Evolutionary conservation across 2,888 invertebrate genomes (phyloP), one percentile per base, ranked within the genome.

Genomic region (Conops quadrifasciatus): DNA sequence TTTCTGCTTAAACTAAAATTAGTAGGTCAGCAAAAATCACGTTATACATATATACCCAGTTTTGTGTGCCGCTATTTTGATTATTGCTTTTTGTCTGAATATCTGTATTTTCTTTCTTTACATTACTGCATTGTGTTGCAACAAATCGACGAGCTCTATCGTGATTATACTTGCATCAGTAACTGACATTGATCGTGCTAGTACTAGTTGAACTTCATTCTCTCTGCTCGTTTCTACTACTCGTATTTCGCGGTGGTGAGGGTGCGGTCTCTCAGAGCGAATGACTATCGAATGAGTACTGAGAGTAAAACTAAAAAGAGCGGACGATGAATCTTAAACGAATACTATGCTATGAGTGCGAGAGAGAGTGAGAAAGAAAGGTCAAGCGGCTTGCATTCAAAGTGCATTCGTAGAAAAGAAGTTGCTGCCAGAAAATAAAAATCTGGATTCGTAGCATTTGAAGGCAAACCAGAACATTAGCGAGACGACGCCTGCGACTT

Each of bases 1-100:
- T 21, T 58, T 2, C 58, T 59, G 59, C 30, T 26, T 24, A 72
- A 67, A 73, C 73, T 43, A 24, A 68, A 72, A 71, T 75, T 73
- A 75, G 74, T 75, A 75, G 75, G 75, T 74, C 75, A 74, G 75
- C 72, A 74, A 72, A 74, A 74, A 71, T 75, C 49, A 53, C 53
- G n/a, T 9, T 21, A 53, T 9, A 53, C 21, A 21, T 53, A 53
- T 49, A 11, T 49, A 49, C n/a, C 15, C 16, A 49, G 4, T 49
- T n/a, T n/a, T n/a, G n/a, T n/a, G 36, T 4, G 9, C 9, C 4
- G 36, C 9, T 36, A 36, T 36, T 4, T 36, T 36, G 5, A 36
- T 36, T 36, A n/a, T 36, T 36, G 36, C 36, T 36, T n/a, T n/a
- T n/a, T 36, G 36, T 36, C 36, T 36, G 9, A 36, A 36, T 36